A percentile compares a stretch with the other conserved stretches of the same genome.
Evolutionary conservation across 2,888 invertebrate species (phyloP).

Genomic region (Agrenia bidenticulata): DNA sequence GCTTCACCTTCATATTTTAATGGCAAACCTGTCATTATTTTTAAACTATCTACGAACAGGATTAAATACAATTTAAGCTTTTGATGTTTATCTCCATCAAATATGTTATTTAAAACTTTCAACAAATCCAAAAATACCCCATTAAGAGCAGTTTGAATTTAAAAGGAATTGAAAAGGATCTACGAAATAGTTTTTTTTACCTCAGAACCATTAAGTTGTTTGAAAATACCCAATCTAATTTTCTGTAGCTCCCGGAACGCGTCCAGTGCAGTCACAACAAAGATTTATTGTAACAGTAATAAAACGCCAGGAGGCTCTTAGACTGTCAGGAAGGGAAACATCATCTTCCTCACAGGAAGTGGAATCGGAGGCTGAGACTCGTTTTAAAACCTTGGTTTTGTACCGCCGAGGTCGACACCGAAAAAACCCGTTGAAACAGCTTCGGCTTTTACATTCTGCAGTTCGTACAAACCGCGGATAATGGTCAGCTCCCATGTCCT

Average conservation of each 20-base stretch:
- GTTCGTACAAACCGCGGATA: slow-evolving; percentile 52
- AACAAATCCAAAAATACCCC: too few species aligned
- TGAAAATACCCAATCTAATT: too few species aligned
- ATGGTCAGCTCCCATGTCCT: slow-evolving; percentile 35
- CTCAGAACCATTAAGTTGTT: too few species aligned
- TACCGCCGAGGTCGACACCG: slow-evolving; percentile 47
- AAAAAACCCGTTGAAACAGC: slow-evolving; percentile 51
- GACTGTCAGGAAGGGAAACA: slow-evolving; percentile 48
- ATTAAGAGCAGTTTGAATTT: too few species aligned
- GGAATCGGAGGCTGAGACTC: slow-evolving; percentile 40
- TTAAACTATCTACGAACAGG: too few species aligned
- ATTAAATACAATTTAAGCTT: too few species aligned
- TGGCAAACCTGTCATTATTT: too few species aligned
- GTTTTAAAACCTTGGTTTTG: slow-evolving; percentile 50
- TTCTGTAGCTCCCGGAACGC: slow-evolving; percentile 42
- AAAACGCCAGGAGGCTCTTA: slow-evolving; percentile 47
- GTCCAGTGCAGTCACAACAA: slow-evolving; percentile 50
- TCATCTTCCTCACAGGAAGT: slow-evolving; percentile 51
- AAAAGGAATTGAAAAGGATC: too few species aligned
- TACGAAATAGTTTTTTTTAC: too few species aligned
- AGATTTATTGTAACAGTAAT: slow-evolving; percentile 51
- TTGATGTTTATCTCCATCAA: too few species aligned
- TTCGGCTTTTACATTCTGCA: slow-evolving; percentile 48
- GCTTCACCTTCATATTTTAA: too few species aligned
- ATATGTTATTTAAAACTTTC: too few species aligned